Conservation (phyloP, 2,888 invertebrate genomes). For the Xanthostigma xanthostigma region DNA sequence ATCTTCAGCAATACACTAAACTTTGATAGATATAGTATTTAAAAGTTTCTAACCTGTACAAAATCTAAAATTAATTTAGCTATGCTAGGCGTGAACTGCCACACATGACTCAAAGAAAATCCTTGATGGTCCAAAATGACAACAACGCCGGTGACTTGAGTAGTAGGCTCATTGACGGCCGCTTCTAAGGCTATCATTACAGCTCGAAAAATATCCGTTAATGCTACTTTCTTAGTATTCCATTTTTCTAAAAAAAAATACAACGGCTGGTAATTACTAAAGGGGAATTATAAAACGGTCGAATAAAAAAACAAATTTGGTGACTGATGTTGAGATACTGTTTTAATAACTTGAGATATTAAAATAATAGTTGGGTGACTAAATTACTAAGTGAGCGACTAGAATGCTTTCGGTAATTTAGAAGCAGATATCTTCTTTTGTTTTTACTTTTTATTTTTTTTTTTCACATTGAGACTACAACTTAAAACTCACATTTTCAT, state of each 20-base stretch:
- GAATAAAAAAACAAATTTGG: too few relatives aligned
- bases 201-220: constrained; percentile 53
- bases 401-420: too few relatives aligned
- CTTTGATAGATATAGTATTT: too few relatives aligned
- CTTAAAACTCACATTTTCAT: too few relatives aligned
- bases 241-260: constrained; percentile 41
- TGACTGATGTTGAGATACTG: too few relatives aligned
- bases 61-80: constrained; percentile 58
- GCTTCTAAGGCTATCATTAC: constrained; percentile 55
- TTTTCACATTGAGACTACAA: too few relatives aligned
- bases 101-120: constrained; percentile 51
- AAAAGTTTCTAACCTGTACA: constrained; percentile 39
- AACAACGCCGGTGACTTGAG: constrained; percentile 61
- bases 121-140: constrained; percentile 66
- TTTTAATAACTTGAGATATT: too few relatives aligned
- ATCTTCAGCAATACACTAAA: too few relatives aligned
- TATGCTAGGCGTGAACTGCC: constrained; percentile 63
- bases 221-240: constrained; percentile 52
- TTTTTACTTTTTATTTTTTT: too few relatives aligned
- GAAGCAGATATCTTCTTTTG: too few relatives aligned
- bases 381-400: too few relatives aligned
- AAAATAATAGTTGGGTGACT: too few relatives aligned
- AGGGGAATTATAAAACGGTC: not conserved
- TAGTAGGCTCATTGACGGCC: constrained; percentile 62
- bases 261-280: not conserved